phyloP scores from a whole-genome alignment of 64 coral and sea anemone species.

The Porites australiensis region DNA sequence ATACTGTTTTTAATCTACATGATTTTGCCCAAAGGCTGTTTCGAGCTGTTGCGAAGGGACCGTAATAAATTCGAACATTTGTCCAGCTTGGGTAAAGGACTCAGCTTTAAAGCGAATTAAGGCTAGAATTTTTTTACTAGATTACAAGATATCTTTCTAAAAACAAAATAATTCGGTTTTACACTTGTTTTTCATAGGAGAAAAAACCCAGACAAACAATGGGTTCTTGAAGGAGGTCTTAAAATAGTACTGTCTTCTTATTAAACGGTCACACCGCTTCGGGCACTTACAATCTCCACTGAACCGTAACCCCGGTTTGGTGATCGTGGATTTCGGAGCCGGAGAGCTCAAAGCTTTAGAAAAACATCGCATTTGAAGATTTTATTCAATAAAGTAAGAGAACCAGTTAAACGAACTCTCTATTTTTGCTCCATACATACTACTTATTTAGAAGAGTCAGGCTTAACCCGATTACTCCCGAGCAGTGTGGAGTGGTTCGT shows the following conservation, averaged over 20 bases:
- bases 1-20: slow-evolving; percentile 48
- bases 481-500: too few species aligned
- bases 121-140: too few species aligned
- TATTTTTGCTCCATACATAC: too few species aligned
- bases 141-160: not conserved
- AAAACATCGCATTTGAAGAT: not conserved
- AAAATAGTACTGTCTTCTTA: slow-evolving; percentile 43
- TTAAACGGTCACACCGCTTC: slow-evolving; percentile 11
- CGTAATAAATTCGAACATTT: not conserved
- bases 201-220: slow-evolving; percentile 43
- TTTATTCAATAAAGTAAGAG: slow-evolving; percentile 2
- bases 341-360: not conserved
- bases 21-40: slow-evolving; percentile 43
- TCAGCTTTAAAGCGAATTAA: not conserved
- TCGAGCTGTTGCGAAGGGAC: slow-evolving; percentile 18
- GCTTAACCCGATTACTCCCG: too few species aligned
- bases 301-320: slow-evolving; percentile 14
- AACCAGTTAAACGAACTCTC: not conserved
- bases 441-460: too few species aligned
- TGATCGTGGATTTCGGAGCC: not conserved
- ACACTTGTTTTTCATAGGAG: slow-evolving; percentile 24
- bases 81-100: not conserved
- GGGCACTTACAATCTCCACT: not conserved
- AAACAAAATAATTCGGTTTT: slow-evolving; percentile 34
- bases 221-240: slow-evolving; percentile 12